phyloP scores from a whole-genome alignment of 2,797 vertebrate species.

The Champsocephalus esox region DNA sequence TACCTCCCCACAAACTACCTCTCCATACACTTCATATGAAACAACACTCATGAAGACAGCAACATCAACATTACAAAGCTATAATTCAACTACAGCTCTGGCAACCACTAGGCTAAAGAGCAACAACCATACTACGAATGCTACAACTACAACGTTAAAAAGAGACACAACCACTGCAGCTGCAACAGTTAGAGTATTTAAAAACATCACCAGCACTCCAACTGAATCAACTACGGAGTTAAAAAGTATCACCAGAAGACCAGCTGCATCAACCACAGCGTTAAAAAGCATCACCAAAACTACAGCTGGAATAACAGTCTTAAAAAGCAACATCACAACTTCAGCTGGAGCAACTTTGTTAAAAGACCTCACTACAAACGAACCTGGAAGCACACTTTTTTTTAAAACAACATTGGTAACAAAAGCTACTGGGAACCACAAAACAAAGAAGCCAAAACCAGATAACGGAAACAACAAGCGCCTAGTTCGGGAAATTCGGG shows the following conservation, averaged over 20 bases:
- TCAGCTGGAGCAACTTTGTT: neutral
- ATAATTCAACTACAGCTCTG: constrained; percentile 3
- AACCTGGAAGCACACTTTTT: neutral
- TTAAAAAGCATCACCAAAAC: neutral
- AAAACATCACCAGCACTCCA: neutral
- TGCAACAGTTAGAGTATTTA: neutral
- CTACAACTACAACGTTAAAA: neutral
- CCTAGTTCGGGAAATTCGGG: neutral
- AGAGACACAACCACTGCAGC: neutral
- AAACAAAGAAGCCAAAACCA: neutral
- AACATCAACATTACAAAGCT: neutral
- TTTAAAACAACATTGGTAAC: neutral
- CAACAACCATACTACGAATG: constrained; percentile 9
- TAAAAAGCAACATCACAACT: neutral
- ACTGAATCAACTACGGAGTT: neutral
- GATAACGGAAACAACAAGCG: neutral
- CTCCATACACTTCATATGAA: constrained; percentile 9
- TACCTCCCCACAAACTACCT: constrained; percentile 5
- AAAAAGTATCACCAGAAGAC: neutral
- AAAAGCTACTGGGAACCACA: neutral
- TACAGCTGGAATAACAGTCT: too few relatives aligned
- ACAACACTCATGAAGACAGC: constrained; percentile 2
- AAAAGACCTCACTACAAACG: neutral
- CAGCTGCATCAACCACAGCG: neutral
- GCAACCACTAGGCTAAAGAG: neutral